Conservation (phyloP, 1,140 invertebrate species). For the Paracyclopina nana region DNA sequence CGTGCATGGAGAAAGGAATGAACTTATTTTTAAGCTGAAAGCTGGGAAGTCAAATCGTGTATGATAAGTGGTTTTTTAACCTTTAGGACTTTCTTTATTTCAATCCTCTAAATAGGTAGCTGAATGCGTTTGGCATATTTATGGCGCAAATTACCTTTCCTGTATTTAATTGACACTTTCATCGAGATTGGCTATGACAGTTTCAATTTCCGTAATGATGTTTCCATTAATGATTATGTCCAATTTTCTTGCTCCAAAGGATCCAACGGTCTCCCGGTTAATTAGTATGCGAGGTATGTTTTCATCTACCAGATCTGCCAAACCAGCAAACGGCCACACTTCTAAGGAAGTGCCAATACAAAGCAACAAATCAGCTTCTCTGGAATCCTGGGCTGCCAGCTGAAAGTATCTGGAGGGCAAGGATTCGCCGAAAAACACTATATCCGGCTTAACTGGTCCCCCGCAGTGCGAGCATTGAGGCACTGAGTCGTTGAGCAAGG, state of each 20-base stretch:
- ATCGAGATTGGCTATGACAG: no score
- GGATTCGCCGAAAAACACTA: constrained; percentile 81
- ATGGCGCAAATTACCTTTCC: no score
- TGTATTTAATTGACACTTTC: no score
- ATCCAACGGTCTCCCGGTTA: constrained; percentile 53
- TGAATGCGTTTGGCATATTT: no score
- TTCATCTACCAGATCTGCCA: constrained; percentile 48
- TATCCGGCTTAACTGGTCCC: constrained; percentile 72
- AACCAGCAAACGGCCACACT: constrained; percentile 85
- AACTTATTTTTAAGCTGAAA: no score
- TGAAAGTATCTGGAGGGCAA: constrained; percentile 52
- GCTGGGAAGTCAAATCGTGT: no score
- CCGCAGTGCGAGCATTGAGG: constrained; percentile 43
- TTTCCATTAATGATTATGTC: no score
- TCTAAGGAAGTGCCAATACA: constrained; percentile 85
- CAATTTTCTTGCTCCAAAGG: neutral
- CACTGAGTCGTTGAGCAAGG: neutral
- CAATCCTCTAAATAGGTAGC: no score
- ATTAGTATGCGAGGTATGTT: constrained; percentile 59
- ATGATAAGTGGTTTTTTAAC: no score
- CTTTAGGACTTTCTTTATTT: no score
- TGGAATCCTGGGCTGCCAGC: constrained; percentile 48
- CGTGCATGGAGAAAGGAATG: no score
- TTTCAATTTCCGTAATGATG: no score
- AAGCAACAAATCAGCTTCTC: constrained; percentile 70